phyloP scores from a whole-genome alignment of 2,113 vertebrate species.

The Neotoma lepida region DNA sequence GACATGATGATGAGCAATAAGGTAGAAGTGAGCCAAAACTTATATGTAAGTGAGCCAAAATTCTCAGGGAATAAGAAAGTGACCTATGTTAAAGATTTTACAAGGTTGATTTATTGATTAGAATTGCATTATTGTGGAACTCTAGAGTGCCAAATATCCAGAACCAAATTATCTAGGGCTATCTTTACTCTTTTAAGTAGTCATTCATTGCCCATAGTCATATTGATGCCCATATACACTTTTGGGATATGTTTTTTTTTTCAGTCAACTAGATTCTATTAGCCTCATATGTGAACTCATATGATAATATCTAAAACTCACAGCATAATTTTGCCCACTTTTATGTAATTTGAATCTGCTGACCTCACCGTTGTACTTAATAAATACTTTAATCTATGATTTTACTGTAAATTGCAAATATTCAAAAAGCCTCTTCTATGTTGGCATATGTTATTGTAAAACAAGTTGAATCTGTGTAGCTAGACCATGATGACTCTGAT shows the following conservation, averaged over 20 bases:
- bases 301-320: background rate
- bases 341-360: background rate
- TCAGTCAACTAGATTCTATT: background rate
- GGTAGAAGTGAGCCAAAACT: too few relatives aligned
- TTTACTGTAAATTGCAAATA: background rate
- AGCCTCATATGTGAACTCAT: background rate
- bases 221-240: background rate
- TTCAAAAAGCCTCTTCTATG: background rate
- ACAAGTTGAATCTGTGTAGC: background rate
- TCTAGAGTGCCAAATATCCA: background rate
- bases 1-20: background rate
- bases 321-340: background rate
- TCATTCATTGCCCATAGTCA: background rate
- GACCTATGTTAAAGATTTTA: background rate
- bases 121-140: background rate
- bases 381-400: background rate
- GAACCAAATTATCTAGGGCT: background rate
- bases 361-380: fast-evolving
- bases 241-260: background rate
- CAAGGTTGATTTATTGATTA: background rate
- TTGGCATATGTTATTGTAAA: background rate
- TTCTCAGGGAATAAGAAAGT: background rate
- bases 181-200: background rate
- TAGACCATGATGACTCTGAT: background rate
- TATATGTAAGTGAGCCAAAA: background rate